A percentile compares a stretch with the other conserved stretches of the same genome.
These are phyloP conservation scores for Pipra filicauda DNA, from an alignment of 2,113 vertebrate species.

Conservation along the genomic window DNA sequence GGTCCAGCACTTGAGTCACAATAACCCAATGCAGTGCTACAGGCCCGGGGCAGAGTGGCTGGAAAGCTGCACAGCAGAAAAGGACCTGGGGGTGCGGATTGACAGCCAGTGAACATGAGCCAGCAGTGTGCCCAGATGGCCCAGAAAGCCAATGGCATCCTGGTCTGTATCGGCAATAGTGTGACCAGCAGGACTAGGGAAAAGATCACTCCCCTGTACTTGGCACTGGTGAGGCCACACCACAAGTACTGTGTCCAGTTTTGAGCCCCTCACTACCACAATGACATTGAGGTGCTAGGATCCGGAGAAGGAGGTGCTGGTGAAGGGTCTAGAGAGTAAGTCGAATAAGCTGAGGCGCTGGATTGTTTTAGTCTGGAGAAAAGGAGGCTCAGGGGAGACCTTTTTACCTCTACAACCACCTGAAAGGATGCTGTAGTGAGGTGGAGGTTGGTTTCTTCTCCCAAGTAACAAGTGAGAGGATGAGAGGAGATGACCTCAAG, in stretches of 20 bases:
- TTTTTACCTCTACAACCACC: background rate
- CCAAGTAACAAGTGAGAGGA: background rate
- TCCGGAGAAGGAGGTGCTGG: background rate
- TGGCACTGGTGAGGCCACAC: background rate
- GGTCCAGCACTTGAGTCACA: background rate
- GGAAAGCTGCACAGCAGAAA: background rate
- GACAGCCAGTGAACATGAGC: background rate
- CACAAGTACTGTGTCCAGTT: background rate
- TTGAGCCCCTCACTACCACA: background rate
- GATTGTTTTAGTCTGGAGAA: background rate
- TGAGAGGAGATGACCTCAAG: background rate
- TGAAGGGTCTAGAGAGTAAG: background rate
- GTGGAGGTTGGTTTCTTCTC: background rate
- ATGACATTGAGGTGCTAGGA: background rate
- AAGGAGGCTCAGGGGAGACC: background rate
- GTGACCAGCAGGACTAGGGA: background rate
- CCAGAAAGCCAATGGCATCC: background rate
- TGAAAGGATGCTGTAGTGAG: background rate
- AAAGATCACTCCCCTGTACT: accelerated
- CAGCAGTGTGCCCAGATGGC: background rate
- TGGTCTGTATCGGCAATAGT: background rate
- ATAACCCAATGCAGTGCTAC: accelerated
- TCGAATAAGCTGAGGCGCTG: background rate
- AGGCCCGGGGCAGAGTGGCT: background rate
- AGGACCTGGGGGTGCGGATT: background rate